These are phyloP conservation scores for silkworm (Bombyx mori) DNA, from an alignment of 1,140 invertebrate species.

Conservation along the genomic window DNA sequence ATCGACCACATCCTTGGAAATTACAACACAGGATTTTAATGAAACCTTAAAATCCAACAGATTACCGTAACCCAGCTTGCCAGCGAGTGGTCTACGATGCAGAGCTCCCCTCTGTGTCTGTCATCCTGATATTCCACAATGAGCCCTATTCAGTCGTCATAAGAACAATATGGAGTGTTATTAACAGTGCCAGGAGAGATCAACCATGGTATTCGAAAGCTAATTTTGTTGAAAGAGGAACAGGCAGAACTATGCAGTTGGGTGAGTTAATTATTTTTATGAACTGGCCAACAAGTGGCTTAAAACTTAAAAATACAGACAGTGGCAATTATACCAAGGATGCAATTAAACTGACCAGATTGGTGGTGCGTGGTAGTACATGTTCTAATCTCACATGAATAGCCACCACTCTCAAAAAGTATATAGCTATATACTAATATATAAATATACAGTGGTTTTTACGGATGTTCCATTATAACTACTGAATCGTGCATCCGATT, in stretches of 20 bases:
- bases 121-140: slow-evolving; percentile 92
- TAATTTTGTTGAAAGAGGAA: slow-evolving; percentile 37
- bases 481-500: too few relatives aligned
- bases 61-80: slow-evolving; percentile 71
- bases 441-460: too few relatives aligned
- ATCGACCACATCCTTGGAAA: too few relatives aligned
- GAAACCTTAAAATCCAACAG: slow-evolving; percentile 22
- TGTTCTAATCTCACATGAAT: too few relatives aligned
- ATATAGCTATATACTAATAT: too few relatives aligned
- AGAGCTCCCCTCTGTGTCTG: slow-evolving; percentile 71
- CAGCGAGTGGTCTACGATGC: slow-evolving; percentile 60
- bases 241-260: slow-evolving; percentile 34
- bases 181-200: slow-evolving; percentile 80
- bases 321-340: too few relatives aligned
- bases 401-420: too few relatives aligned
- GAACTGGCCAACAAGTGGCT: not conserved
- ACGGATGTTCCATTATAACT: too few relatives aligned
- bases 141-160: slow-evolving; percentile 90
- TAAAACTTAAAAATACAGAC: not conserved
- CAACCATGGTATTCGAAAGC: slow-evolving; percentile 37
- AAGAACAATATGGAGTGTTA: slow-evolving; percentile 88
- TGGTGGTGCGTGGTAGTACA: too few relatives aligned
- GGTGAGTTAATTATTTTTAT: slow-evolving; percentile 22
- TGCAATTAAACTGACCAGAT: too few relatives aligned
- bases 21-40: too few relatives aligned